Evolutionary conservation across 2,888 invertebrate genomes (phyloP).

Genomic region (Tenthredo livida): DNA sequence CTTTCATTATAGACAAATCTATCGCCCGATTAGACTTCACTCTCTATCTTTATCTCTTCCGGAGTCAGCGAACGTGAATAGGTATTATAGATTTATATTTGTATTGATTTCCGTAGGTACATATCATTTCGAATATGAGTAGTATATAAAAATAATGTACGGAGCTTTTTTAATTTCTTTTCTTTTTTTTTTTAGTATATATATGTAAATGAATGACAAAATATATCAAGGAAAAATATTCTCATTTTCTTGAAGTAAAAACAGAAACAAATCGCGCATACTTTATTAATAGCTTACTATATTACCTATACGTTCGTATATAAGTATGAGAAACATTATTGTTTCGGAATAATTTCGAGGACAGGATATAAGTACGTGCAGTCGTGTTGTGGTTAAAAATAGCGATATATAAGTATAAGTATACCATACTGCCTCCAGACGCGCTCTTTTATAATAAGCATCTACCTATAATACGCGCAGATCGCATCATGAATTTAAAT

Average conservation of each 20-base stretch:
- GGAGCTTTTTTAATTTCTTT: neutral
- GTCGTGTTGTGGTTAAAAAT: neutral
- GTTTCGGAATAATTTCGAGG: neutral
- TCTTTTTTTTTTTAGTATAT: neutral
- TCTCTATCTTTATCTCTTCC: neutral
- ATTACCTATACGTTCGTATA: neutral
- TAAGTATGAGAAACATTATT: neutral
- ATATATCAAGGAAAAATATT: too few species aligned
- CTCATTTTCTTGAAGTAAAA: too few species aligned
- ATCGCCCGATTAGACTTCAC: neutral
- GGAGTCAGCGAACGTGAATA: neutral
- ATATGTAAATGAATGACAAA: too few species aligned
- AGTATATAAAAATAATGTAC: neutral
- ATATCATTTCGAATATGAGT: neutral
- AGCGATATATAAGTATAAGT: neutral
- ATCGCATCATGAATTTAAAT: neutral
- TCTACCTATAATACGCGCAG: neutral
- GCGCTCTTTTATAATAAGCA: neutral
- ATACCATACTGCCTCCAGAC: neutral
- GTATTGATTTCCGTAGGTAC: neutral
- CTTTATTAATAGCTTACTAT: neutral
- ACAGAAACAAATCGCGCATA: neutral
- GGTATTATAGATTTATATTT: neutral
- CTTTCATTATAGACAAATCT: neutral
- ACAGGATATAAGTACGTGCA: neutral